phyloP scores from a whole-genome alignment of 2,797 vertebrate genomes.

The Siniperca scherzeri region DNA sequence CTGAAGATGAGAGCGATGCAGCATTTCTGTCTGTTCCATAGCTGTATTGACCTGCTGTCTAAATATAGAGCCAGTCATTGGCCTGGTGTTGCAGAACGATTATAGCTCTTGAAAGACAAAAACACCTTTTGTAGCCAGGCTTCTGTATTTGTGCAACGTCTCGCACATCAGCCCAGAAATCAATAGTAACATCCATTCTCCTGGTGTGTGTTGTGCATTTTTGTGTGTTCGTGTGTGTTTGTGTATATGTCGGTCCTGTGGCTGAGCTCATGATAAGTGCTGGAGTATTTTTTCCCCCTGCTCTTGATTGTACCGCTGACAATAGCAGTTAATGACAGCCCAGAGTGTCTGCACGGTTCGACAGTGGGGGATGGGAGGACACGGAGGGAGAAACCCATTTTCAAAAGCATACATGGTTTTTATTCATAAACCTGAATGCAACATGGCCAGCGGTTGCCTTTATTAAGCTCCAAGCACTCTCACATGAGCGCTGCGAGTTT shows the following conservation, averaged over 20 bases:
- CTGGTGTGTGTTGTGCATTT: constrained; percentile 49
- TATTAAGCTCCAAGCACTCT: constrained; percentile 68
- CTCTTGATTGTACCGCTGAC: constrained; percentile 81
- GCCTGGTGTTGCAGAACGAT: constrained; percentile 59
- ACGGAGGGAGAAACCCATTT: constrained; percentile 53
- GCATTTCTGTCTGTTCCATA: neutral
- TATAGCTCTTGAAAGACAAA: constrained; percentile 71
- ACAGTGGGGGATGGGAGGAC: constrained; percentile 59
- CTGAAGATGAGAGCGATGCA: constrained; percentile 5
- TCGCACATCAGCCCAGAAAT: constrained; percentile 81
- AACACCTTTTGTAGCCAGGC: constrained; percentile 71
- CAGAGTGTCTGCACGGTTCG: constrained; percentile 64
- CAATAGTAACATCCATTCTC: constrained; percentile 79
- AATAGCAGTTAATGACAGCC: constrained; percentile 84
- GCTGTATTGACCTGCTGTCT: constrained; percentile 60
- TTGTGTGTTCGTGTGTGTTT: constrained; percentile 33
- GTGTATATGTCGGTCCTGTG: constrained; percentile 56
- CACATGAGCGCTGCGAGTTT: constrained; percentile 61
- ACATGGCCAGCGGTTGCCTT: constrained; percentile 65
- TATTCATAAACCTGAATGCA: constrained; percentile 74
- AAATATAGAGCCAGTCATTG: constrained; percentile 57
- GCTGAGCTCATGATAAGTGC: constrained; percentile 80
- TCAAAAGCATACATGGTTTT: constrained; percentile 72
- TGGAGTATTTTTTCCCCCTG: constrained; percentile 49
- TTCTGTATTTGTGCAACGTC: constrained; percentile 65